Conservation (phyloP, 2,888 invertebrate genomes). For the Thysanoteuthis rhombus region DNA sequence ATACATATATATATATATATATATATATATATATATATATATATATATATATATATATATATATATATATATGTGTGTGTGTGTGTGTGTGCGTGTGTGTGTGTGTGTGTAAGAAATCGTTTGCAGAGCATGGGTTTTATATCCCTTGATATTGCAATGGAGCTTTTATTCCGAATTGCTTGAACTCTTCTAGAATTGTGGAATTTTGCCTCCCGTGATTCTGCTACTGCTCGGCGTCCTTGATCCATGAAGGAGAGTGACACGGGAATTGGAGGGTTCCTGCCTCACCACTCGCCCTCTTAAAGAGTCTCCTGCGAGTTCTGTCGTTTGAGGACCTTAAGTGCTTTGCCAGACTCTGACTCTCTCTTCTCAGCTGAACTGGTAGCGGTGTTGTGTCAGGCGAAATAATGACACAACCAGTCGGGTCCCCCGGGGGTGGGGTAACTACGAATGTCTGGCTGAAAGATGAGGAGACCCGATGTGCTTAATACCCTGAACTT, state of each 20-base stretch:
- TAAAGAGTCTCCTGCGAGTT: not conserved
- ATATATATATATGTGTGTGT: not conserved
- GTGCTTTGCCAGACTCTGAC: not conserved
- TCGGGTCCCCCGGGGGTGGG: not conserved
- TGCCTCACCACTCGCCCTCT: not conserved
- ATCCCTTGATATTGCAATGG: not conserved
- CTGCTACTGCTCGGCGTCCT: not conserved
- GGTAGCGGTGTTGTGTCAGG: not conserved
- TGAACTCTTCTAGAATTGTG: not conserved
- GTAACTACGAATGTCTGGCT: not conserved
- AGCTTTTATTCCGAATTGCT: not conserved
- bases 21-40: not conserved
- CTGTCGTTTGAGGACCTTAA: not conserved
- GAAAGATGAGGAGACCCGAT: not conserved
- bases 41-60: not conserved
- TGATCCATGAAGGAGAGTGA: not conserved
- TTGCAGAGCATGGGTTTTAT: not conserved
- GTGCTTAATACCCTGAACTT: not conserved
- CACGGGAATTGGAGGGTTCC: not conserved
- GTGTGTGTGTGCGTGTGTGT: not conserved
- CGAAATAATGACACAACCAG: conserved; percentile 12
- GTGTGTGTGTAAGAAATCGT: not conserved
- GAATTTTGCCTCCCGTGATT: not conserved
- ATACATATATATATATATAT: not conserved
- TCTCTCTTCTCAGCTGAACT: not conserved